A percentile compares a stretch with the other conserved stretches of the same genome.
These are phyloP conservation scores for Probaryconus sp. DNA, from an alignment of 1,140 invertebrate genomes.

Conservation along the genomic window DNA sequence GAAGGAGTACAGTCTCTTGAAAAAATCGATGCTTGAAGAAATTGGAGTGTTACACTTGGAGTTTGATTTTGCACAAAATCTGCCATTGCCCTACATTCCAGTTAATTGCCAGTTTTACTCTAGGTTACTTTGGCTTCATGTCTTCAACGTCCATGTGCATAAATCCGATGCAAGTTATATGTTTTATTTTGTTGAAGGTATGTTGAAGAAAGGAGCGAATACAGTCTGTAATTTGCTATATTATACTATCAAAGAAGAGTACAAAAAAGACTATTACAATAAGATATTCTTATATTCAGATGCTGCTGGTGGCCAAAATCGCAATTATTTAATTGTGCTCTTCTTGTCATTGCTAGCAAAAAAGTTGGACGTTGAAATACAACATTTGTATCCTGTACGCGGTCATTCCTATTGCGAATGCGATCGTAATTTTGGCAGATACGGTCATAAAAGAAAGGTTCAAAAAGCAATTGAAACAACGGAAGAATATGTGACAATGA, in stretches of 20 bases:
- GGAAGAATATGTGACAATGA: slow-evolving; percentile 22
- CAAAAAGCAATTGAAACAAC: slow-evolving; percentile 27
- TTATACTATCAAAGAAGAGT: neutral
- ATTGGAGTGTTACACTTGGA: neutral
- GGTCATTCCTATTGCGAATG: slow-evolving; percentile 50
- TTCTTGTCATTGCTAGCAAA: slow-evolving; percentile 3
- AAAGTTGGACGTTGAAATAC: slow-evolving; percentile 3
- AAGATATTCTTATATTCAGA: slow-evolving; percentile 10
- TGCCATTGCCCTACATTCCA: neutral
- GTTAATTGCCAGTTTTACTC: slow-evolving; percentile 4
- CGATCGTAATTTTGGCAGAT: slow-evolving; percentile 53
- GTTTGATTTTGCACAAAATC: too few species aligned
- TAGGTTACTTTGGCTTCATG: slow-evolving; percentile 1
- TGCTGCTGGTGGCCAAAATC: too few species aligned
- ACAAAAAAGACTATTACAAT: slow-evolving; percentile 2
- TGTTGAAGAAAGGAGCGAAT: neutral
- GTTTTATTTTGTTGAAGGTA: neutral
- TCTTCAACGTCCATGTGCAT: too few species aligned
- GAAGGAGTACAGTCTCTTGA: neutral
- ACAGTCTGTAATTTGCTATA: slow-evolving; percentile 4
- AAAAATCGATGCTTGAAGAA: neutral
- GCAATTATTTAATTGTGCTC: neutral
- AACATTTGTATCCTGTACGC: slow-evolving; percentile 44
- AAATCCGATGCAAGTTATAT: too few species aligned
- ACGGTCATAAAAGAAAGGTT: slow-evolving; percentile 26